phyloP scores from a whole-genome alignment of 2,113 vertebrate genomes.

The Tachysurus vachellii region DNA sequence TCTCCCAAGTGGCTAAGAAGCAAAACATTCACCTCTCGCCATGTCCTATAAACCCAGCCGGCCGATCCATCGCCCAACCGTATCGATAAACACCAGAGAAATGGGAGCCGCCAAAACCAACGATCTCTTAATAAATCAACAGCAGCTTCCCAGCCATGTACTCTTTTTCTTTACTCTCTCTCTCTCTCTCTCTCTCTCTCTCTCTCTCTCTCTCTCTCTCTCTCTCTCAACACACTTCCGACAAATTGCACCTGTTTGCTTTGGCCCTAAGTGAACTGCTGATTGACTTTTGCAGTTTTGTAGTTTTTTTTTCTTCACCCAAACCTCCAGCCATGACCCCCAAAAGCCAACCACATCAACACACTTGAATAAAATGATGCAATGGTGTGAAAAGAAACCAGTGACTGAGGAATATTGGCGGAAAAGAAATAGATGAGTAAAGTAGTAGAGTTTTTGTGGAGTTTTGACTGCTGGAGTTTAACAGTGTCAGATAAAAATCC shows the following conservation, averaged over 20 bases:
- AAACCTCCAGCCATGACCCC: neutral
- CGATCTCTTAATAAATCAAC: constrained; percentile 76
- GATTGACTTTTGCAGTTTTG: constrained; percentile 56
- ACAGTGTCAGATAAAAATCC: constrained; percentile 40
- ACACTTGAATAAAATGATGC: constrained; percentile 69
- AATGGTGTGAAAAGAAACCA: constrained; percentile 74
- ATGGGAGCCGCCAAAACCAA: constrained; percentile 69
- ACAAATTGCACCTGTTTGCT: constrained; percentile 77
- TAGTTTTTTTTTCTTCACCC: constrained; percentile 57
- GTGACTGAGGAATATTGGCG: constrained; percentile 42
- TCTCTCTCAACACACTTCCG: constrained; percentile 35
- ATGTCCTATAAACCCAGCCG: constrained; percentile 37
- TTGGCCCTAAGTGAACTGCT: constrained; percentile 69
- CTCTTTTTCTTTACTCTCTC: neutral
- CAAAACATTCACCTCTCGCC: constrained; percentile 2
- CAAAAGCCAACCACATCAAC: constrained; percentile 12
- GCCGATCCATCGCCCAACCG: constrained; percentile 50
- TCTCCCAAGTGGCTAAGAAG: constrained; percentile 2
- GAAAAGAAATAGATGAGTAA: constrained; percentile 48
- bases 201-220: constrained; percentile 16
- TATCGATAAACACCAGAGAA: constrained; percentile 70
- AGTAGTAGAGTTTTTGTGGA: constrained; percentile 62
- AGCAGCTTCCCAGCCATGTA: constrained; percentile 44
- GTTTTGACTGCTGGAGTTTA: constrained; percentile 70
- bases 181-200: constrained; percentile 10